These are phyloP conservation scores for Lagria hirta DNA, from an alignment of 2,888 invertebrate genomes.

Conservation along the genomic window DNA sequence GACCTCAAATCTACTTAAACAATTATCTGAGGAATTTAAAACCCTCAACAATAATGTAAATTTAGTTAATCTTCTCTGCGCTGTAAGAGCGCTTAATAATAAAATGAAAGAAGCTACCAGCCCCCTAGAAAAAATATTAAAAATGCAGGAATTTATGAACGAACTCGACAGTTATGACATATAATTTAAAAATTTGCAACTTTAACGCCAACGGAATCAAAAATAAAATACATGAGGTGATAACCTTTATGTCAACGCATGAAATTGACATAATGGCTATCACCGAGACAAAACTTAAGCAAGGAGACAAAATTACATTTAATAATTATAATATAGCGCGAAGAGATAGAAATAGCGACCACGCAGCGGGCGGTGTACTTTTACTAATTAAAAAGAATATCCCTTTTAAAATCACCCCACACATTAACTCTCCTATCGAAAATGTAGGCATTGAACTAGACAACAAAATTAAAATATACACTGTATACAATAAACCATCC, in stretches of 20 bases:
- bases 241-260: background rate
- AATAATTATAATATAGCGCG: constrained; percentile 1
- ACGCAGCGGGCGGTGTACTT: constrained; percentile 7
- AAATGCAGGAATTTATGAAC: background rate
- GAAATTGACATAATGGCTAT: constrained; percentile 3
- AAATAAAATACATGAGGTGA: constrained; percentile 1
- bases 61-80: background rate
- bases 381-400: background rate
- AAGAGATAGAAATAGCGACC: background rate
- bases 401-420: background rate
- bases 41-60: background rate
- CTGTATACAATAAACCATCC: background rate
- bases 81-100: background rate
- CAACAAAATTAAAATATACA: background rate
- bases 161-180: background rate
- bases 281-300: background rate
- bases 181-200: background rate
- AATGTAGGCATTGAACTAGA: background rate
- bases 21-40: background rate
- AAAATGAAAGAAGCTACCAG: background rate
- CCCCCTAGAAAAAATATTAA: constrained; percentile 1
- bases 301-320: background rate
- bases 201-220: background rate
- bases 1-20: background rate
- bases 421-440: background rate